Conservation (phyloP, 2,888 invertebrate genomes). For the Globia sparganii region DNA sequence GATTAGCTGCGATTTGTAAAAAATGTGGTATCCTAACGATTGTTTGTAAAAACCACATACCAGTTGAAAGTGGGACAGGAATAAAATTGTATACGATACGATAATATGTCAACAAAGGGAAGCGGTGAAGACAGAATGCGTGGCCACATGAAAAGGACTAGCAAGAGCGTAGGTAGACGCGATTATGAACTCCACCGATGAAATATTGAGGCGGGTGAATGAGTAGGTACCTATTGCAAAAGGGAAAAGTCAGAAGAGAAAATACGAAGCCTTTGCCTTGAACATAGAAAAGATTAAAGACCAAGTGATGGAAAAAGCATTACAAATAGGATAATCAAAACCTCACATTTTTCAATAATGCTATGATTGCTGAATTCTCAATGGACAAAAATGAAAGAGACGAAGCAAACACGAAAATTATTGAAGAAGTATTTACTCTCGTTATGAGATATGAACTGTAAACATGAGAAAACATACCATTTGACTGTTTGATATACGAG, state of each 20-base stretch:
- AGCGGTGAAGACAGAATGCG: constrained; percentile 48
- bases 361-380: not conserved
- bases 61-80: constrained; percentile 40
- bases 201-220: constrained; percentile 38
- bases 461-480: constrained; percentile 20
- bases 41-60: constrained; percentile 42
- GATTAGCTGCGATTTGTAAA: not conserved
- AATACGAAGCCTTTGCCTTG: not conserved
- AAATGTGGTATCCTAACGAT: constrained; percentile 13
- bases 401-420: not conserved
- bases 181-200: constrained; percentile 70
- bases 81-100: constrained; percentile 38
- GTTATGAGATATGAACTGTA: constrained; percentile 1
- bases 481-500: constrained; percentile 11
- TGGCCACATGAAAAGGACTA: constrained; percentile 68
- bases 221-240: constrained; percentile 32
- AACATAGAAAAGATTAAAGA: not conserved
- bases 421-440: constrained; percentile 2
- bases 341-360: constrained; percentile 13
- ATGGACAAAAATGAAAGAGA: not conserved
- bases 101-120: constrained; percentile 48
- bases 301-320: not conserved
- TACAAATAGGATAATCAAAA: not conserved
- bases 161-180: constrained; percentile 73
- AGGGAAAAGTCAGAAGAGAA: constrained; percentile 11